phyloP scores from a whole-genome alignment of 2,888 invertebrate genomes.

The Agrotis puta region DNA sequence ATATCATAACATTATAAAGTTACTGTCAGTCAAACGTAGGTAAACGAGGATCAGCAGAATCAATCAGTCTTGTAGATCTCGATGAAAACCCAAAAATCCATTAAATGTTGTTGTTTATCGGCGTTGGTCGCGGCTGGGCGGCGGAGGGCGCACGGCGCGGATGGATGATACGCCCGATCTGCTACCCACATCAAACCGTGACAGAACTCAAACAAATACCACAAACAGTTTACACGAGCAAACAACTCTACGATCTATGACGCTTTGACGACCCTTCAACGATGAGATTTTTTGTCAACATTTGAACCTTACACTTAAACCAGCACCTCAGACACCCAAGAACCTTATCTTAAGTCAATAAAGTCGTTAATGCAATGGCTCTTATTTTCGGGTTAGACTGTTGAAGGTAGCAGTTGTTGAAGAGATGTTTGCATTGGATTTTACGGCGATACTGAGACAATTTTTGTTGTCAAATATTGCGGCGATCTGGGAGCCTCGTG shows the following conservation, averaged over 20 bases:
- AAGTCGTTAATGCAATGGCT: conserved; percentile 41
- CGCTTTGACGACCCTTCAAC: conserved; percentile 70
- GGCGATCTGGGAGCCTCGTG: conserved; percentile 52
- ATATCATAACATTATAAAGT: background rate
- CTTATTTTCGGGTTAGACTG: conserved; percentile 21
- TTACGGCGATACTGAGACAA: conserved; percentile 75
- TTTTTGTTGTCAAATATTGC: conserved; percentile 73
- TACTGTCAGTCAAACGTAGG: background rate
- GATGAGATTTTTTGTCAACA: conserved; percentile 72
- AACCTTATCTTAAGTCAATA: conserved; percentile 45
- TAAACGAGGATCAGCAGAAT: conserved; percentile 23
- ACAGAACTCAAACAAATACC: conserved; percentile 72
- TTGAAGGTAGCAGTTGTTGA: conserved; percentile 59
- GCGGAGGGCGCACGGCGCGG: conserved; percentile 2
- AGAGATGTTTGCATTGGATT: conserved; percentile 77
- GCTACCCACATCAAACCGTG: conserved; percentile 63
- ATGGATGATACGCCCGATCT: conserved; percentile 54
- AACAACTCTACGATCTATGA: conserved; percentile 74
- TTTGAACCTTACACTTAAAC: conserved; percentile 38
- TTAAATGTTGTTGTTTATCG: conserved; percentile 69
- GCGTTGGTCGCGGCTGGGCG: conserved; percentile 1
- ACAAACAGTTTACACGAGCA: conserved; percentile 78
- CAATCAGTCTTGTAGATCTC: conserved; percentile 52
- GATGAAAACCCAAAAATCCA: conserved; percentile 67
- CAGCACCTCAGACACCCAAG: conserved; percentile 1